Evolutionary conservation across 2,113 vertebrate species (phyloP).

Genomic region (Brachirus orientalis): DNA sequence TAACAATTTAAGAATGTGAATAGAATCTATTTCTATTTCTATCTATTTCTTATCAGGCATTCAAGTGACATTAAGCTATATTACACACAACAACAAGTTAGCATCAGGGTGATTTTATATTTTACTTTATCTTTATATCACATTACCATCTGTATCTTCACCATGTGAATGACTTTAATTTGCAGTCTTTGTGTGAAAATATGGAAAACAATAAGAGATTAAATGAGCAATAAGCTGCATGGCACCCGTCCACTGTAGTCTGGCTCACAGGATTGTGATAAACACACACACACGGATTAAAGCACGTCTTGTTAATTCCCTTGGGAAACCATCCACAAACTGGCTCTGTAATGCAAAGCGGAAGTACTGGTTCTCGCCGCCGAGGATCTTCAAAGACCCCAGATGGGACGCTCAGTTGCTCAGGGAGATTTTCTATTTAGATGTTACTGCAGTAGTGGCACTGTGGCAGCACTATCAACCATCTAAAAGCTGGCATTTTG

Average conservation of each 20-base stretch:
- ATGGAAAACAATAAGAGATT: neutral
- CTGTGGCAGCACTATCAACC: constrained; percentile 50
- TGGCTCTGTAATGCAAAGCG: constrained; percentile 72
- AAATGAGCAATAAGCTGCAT: constrained; percentile 16
- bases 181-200: neutral
- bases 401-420: constrained; percentile 71
- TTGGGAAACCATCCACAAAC: constrained; percentile 59
- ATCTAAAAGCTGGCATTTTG: constrained; percentile 40
- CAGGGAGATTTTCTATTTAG: constrained; percentile 73
- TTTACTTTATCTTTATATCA: constrained; percentile 9
- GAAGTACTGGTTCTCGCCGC: constrained; percentile 67
- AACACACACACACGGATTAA: constrained; percentile 47
- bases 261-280: constrained; percentile 5
- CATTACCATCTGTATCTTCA: neutral
- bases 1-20: constrained; percentile 45
- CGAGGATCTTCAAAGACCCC: constrained; percentile 72
- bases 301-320: constrained; percentile 70
- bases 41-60: constrained; percentile 35
- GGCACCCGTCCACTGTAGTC: constrained; percentile 18
- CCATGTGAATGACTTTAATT: neutral
- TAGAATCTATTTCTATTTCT: constrained; percentile 31
- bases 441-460: constrained; percentile 71
- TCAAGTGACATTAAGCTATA: constrained; percentile 18
- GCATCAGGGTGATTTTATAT: constrained; percentile 28
- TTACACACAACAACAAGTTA: constrained; percentile 34